Evolutionary conservation across 1,140 invertebrate genomes (phyloP), one percentile per base, ranked within the genome.

Genomic region (Cepaea nemoralis): DNA sequence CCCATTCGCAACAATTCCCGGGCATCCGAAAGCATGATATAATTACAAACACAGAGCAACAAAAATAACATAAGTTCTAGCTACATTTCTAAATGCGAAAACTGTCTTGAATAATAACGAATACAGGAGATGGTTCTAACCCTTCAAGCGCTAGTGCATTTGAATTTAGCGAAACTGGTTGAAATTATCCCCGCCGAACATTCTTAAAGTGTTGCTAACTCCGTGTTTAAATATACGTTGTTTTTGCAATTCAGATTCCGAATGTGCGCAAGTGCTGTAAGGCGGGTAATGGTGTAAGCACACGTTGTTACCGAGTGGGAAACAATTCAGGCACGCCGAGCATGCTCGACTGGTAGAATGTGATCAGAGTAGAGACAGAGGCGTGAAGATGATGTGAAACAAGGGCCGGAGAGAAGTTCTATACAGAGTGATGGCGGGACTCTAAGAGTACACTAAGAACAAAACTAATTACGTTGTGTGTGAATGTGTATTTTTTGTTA

Each of bases 1-100:
- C 50, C 50, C 50, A n/a, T n/a, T n/a, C n/a, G n/a, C n/a, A 24
- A 8, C 50, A 10, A 55, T 22, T 55, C 50, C 50, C 50, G n/a
- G 50, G 50, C n/a, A 55, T 55, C 50, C n/a, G 10, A 31, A 63
- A 3, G n/a, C n/a, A 48, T 48, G 27, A 63, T 63, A n/a, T 63
- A 63, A 63, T 63, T 63, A 63, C n/a, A 63, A 63, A 63, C n/a
- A 31, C 59, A 63, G 59, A 31, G 59, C 6, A 63, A 63, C 59
- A 63, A 31, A 63, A 63, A 27, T 31, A 63, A 63, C 27, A 27
- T 22, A 63, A 6, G 5, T 31, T 63, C 33, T 63, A 31, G 27
- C 59, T 3, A 63, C n/a, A 31, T 63, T 6, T 63, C n/a, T 31
- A 2, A 63, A 31, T 2, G 59, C 22, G n/a, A 31, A 27, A 63